Evolutionary conservation across 2,113 vertebrate genomes (phyloP), one percentile per base, ranked within the genome.

Genomic region (Psittacara wagleri): DNA sequence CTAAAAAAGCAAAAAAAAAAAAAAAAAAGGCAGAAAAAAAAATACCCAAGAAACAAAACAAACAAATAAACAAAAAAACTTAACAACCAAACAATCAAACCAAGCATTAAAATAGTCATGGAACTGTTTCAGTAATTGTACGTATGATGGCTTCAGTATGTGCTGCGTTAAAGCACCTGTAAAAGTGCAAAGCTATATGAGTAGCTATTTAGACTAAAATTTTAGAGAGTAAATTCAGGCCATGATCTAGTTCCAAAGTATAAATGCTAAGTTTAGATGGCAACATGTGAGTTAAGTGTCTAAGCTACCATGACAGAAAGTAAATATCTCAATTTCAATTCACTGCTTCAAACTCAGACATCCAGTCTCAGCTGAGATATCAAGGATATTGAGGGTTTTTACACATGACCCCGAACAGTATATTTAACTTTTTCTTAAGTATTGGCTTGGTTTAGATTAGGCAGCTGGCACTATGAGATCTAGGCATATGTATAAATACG

Each of bases 1-100:
- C 9, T 3, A 55, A 54, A 11, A 17, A 55, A 20, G 19, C 7
- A 55, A 55, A 19, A 19, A 0, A 63, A 46, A 37, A 3, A 35
- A 3, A 17, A 33, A 33, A 31, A 11, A 31, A n/a, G n/a, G 8
- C 12, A 12, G 0, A 41, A 63, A 33, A 1, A 13, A 13, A 15
- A 41, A 74, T 18, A 20, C 17, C 7, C 4, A 54, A 54, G 17
- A 54, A 54, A 55, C 29, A 55, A 55, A 59, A 5, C 13, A 33
- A 43, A 27, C 3, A 33, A 33, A 13, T 18, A 33, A 57, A 13
- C 7, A 55, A 57, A 33, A 64, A 64, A 39, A 2, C 39, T 3
- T 4, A 10, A 13, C 20, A 35, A 10, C 1, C 14, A 5, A 37
- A 7, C 13, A 37, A 25, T 15, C 10, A 51, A 51, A 37, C 1